Evolutionary conservation across 2,888 invertebrate species (phyloP).

Genomic region (Aphelenchoides bicaudatus): DNA sequence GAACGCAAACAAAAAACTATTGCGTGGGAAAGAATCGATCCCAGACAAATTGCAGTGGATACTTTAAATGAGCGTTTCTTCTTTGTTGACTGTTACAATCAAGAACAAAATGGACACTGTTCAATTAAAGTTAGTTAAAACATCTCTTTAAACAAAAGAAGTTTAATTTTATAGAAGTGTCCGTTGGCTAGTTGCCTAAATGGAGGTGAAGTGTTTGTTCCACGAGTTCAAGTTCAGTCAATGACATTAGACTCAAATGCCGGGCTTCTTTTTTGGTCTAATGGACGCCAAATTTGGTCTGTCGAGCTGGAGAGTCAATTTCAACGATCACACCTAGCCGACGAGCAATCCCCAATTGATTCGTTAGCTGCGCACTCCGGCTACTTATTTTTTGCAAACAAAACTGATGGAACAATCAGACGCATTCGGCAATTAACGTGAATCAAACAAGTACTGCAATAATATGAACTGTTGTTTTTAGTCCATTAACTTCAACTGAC

Average conservation of each 20-base stretch:
- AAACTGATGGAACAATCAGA: not conserved
- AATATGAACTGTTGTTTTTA: too few relatives aligned
- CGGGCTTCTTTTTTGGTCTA: not conserved
- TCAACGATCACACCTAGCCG: not conserved
- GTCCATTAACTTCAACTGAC: too few relatives aligned
- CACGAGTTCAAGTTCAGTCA: conserved; percentile 9
- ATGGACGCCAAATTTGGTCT: not conserved
- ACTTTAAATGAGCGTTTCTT: conserved; percentile 20
- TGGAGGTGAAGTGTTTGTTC: not conserved
- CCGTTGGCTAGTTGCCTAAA: not conserved
- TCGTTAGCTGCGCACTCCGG: not conserved
- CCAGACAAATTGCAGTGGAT: conserved; percentile 28
- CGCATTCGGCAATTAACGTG: not conserved
- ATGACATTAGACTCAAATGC: not conserved
- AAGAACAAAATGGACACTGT: not conserved
- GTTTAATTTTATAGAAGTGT: conserved; percentile 13
- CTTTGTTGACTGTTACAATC: conserved; percentile 23
- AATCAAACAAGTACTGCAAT: too few relatives aligned
- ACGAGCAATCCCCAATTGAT: conserved; percentile 1
- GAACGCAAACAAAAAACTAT: conserved; percentile 22
- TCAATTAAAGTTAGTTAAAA: not conserved
- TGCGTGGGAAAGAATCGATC: conserved; percentile 28
- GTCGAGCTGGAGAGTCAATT: not conserved
- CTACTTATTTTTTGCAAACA: not conserved
- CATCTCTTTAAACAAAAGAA: conserved; percentile 1